A percentile compares a stretch with the other conserved stretches of the same genome.
Conservation (phyloP, 2,888 invertebrate species). For the Plemyria rubiginata region DNA sequence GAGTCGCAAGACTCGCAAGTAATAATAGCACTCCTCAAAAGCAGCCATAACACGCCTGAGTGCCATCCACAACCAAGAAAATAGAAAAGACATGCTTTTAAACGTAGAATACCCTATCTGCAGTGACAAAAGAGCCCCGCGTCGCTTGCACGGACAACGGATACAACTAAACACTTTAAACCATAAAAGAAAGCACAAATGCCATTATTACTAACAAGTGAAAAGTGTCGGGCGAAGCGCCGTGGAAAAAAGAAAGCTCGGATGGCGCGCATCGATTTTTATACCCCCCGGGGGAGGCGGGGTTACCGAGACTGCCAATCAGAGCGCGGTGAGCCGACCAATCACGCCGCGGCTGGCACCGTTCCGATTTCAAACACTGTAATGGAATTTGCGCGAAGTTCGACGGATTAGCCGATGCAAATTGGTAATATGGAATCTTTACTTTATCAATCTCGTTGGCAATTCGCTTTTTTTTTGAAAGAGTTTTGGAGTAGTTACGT, state of each 20-base stretch:
- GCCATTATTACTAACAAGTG: conserved; percentile 79
- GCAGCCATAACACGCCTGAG: conserved; percentile 43
- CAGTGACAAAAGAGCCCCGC: conserved; percentile 74
- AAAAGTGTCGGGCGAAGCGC: conserved; percentile 74
- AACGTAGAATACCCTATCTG: conserved; percentile 67
- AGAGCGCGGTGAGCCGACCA: conserved; percentile 77
- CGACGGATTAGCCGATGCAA: conserved; percentile 73
- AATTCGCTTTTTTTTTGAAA: conserved; percentile 38
- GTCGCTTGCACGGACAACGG: conserved; percentile 74
- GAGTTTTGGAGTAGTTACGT: conserved; percentile 36
- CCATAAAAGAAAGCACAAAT: conserved; percentile 76
- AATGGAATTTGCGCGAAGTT: conserved; percentile 81
- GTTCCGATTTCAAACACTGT: conserved; percentile 76
- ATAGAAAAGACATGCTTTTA: conserved; percentile 74
- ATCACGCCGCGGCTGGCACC: conserved; percentile 70
- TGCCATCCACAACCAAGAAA: conserved; percentile 52
- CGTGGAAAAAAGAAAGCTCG: conserved; percentile 72
- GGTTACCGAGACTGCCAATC: conserved; percentile 77
- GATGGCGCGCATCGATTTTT: conserved; percentile 79
- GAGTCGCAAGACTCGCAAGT: conserved; percentile 13
- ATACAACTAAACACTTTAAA: conserved; percentile 82
- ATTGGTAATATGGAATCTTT: conserved; percentile 65
- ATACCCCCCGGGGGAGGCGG: conserved; percentile 78
- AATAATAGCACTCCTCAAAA: conserved; percentile 24
- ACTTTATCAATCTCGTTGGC: conserved; percentile 36